Evolutionary conservation across 2,888 invertebrate genomes (phyloP).

Genomic region (Uropetala carovei): DNA sequence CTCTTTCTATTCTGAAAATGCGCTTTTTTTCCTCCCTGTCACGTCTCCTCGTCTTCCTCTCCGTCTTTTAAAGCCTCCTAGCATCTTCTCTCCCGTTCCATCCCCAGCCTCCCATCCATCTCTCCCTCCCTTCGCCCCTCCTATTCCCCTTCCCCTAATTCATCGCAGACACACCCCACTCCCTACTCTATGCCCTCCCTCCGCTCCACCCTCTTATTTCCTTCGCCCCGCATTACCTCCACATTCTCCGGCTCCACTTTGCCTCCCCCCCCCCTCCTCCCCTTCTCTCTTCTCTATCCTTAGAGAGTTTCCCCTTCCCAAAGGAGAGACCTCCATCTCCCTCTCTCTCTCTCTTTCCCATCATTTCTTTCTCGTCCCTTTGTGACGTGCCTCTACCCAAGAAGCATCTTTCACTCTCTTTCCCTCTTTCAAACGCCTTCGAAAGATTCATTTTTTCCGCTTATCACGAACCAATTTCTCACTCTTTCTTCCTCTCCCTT

Average conservation of each 20-base stretch:
- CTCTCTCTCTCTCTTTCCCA: not conserved
- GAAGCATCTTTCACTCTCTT: not conserved
- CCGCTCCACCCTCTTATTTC: not conserved
- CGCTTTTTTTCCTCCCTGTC: not conserved
- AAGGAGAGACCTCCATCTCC: no score
- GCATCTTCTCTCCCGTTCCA: not conserved
- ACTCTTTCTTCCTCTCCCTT: not conserved
- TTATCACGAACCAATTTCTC: conserved; percentile 12
- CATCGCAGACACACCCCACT: not conserved
- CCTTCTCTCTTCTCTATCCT: no score
- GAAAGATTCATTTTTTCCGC: conserved; percentile 11
- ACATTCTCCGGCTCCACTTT: conserved; percentile 15
- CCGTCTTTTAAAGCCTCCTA: not conserved
- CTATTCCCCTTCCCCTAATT: no score
- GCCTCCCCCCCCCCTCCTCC: not conserved
- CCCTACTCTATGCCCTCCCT: not conserved
- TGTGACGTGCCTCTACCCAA: not conserved
- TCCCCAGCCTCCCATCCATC: no score
- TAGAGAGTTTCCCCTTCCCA: not conserved
- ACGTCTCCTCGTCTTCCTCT: not conserved
- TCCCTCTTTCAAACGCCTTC: not conserved
- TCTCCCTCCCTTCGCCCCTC: no score
- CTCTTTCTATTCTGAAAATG: not conserved
- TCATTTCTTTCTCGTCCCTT: not conserved
- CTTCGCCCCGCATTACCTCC: not conserved